Conservation (phyloP, 2,113 vertebrate species). For the Salvelinus sp. region DNA sequence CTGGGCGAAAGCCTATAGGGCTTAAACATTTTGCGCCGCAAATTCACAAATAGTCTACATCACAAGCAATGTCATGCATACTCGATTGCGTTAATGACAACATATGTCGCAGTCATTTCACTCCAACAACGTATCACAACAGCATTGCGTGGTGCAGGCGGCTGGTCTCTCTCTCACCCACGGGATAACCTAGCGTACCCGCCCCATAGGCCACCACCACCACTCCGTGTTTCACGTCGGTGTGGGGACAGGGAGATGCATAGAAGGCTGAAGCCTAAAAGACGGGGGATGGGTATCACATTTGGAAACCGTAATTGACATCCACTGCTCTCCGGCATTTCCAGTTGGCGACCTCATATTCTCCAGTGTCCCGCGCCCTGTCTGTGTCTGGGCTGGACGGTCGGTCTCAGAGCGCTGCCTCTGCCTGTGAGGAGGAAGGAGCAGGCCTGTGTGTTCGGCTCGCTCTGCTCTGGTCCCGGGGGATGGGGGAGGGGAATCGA, state of each 20-base stretch:
- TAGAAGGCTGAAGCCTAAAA: constrained; percentile 28
- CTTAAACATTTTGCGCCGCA: too few species aligned
- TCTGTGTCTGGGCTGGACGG: constrained; percentile 41
- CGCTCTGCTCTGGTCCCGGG: constrained; percentile 58
- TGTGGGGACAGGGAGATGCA: constrained; percentile 45
- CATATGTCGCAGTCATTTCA: constrained; percentile 43
- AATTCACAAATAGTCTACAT: too few species aligned
- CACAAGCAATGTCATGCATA: neutral
- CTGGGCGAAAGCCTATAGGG: too few species aligned
- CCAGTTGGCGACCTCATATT: constrained; percentile 61
- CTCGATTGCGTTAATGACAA: constrained; percentile 43
- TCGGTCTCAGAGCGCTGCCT: constrained; percentile 63
- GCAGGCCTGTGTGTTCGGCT: constrained; percentile 55
- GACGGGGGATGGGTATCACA: constrained; percentile 46
- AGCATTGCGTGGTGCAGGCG: constrained; percentile 9
- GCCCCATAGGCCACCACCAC: constrained; percentile 46
- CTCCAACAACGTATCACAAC: constrained; percentile 16
- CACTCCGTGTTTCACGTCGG: constrained; percentile 4
- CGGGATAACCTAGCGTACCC: neutral
- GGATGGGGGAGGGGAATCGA: constrained; percentile 27
- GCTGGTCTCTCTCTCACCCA: neutral
- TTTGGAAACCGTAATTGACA: constrained; percentile 71
- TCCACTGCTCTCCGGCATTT: constrained; percentile 60
- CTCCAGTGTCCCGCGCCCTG: constrained; percentile 44
- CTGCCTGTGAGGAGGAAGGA: constrained; percentile 35